Evolutionary conservation across 2,888 invertebrate species (phyloP), one percentile per base, ranked within the genome.

Genomic region (Caenorhabditis japonica): DNA sequence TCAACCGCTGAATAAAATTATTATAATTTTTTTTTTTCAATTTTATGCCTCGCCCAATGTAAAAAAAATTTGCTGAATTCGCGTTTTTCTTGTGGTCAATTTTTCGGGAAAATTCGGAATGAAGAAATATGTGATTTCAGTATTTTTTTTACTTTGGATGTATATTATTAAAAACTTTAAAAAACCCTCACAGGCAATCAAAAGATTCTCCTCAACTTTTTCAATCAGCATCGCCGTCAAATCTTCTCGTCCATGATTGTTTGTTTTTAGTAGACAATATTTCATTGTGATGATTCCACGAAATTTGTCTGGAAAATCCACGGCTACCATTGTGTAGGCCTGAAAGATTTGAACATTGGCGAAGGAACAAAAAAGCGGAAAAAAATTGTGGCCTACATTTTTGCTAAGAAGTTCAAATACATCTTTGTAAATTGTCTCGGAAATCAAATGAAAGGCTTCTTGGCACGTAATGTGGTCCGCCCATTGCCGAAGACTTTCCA

Each of bases 231-330:
- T 33, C 3, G 25, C 44, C 7, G 75, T 69, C 3, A 77, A 51
- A 8, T 36, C 46, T 0, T 74, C 77, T 46, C 80, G 39, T 10
- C 70, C 73, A 30, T 55, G 71, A 33, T 78, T 71, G 19, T 69
- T 56, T 3, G 75, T 66, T 38, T 76, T 60, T n/a, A 64, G 34
- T 10, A 80, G 58, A n/a, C 80, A 80, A 44, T 61, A 72, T 23
- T 71, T 53, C 27, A 77, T 39, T 10, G 76, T 73, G 21, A 69
- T 55, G 19, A 80, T 72, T 4, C 60, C 51, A 4, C 61, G 49
- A 8, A 52, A 59, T 36, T 76, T 69, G 5, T 51, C 33, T 2
- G 80, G 80, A 15, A 69, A 80, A 13, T 70, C 60, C 4, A 59
- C 55, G n/a, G 75, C 66, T 13, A 74, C 68, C 49, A 77, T 52